Conservation (phyloP, 2,113 vertebrate genomes). For the Lutjanus erythropterus region DNA sequence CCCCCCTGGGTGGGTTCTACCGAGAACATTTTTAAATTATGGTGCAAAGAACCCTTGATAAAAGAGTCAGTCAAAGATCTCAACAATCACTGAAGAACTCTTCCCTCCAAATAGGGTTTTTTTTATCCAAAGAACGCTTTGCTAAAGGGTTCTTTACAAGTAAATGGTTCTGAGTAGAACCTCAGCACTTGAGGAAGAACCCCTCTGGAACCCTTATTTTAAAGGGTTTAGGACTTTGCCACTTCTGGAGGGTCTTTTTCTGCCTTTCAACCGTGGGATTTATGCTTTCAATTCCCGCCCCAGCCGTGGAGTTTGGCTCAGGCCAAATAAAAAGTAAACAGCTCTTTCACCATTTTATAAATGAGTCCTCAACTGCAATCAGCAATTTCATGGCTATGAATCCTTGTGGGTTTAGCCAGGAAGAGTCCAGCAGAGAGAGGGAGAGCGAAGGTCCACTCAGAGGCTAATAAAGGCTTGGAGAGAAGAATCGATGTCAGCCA, state of each 20-base stretch:
- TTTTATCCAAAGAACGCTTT: too few species aligned
- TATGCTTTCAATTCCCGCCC: conserved; percentile 64
- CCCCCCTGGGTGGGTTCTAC: too few species aligned
- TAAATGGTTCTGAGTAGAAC: too few species aligned
- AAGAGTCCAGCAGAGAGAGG: conserved; percentile 16
- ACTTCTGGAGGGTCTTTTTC: conserved; percentile 31
- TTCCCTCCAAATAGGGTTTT: too few species aligned
- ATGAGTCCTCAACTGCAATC: conserved; percentile 71
- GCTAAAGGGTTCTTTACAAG: too few species aligned
- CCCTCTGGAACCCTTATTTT: too few species aligned
- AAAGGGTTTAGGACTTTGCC: too few species aligned
- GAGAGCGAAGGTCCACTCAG: conserved; percentile 33
- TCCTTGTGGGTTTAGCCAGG: conserved; percentile 48
- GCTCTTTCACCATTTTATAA: conserved; percentile 61
- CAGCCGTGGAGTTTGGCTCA: conserved; percentile 40
- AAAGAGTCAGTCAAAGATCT: too few species aligned
- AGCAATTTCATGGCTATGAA: conserved; percentile 67
- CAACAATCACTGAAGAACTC: too few species aligned
- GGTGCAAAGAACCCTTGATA: too few species aligned
- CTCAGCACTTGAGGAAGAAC: too few species aligned
- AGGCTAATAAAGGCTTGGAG: conserved; percentile 59
- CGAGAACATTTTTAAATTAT: too few species aligned
- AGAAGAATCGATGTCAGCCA: conserved; percentile 69
- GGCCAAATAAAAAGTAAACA: conserved; percentile 74
- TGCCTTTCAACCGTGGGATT: conserved; percentile 57